Evolutionary conservation across 2,888 invertebrate genomes (phyloP).

Genomic region (Augochlorella aurata): DNA sequence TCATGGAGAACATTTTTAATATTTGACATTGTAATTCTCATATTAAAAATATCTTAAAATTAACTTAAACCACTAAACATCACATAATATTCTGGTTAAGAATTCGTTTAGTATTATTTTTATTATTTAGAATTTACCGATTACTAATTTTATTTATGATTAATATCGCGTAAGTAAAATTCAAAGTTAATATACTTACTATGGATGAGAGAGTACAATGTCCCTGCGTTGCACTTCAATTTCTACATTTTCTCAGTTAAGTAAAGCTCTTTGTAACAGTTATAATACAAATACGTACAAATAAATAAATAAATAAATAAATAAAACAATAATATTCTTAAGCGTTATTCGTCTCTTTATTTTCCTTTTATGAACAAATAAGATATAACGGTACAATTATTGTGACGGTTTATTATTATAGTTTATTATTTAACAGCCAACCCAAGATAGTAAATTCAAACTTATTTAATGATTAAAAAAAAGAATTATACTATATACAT

Average conservation of each 20-base stretch:
- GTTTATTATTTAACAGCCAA: no score
- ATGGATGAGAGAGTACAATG: background rate
- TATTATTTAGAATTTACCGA: background rate
- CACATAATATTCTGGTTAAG: background rate
- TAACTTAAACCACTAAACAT: background rate
- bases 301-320: conserved; percentile 47
- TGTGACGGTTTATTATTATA: no score
- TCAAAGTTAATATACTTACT: conserved; percentile 4
- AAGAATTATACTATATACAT: no score
- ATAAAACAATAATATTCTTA: conserved; percentile 41
- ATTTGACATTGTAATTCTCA: background rate
- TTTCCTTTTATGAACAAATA: background rate
- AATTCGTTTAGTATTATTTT: background rate
- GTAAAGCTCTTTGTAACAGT: conserved; percentile 41
- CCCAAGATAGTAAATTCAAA: no score
- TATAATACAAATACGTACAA: conserved; percentile 37
- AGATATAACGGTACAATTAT: background rate
- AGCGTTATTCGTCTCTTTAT: background rate
- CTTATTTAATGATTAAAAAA: no score
- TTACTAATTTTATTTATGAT: background rate
- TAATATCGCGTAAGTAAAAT: background rate
- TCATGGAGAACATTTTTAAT: background rate
- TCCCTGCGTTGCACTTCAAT: conserved; percentile 9
- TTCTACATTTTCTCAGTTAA: conserved; percentile 29
- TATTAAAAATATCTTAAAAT: background rate